phyloP scores from a whole-genome alignment of 2,797 vertebrate genomes.

The Dallia pectoralis region DNA sequence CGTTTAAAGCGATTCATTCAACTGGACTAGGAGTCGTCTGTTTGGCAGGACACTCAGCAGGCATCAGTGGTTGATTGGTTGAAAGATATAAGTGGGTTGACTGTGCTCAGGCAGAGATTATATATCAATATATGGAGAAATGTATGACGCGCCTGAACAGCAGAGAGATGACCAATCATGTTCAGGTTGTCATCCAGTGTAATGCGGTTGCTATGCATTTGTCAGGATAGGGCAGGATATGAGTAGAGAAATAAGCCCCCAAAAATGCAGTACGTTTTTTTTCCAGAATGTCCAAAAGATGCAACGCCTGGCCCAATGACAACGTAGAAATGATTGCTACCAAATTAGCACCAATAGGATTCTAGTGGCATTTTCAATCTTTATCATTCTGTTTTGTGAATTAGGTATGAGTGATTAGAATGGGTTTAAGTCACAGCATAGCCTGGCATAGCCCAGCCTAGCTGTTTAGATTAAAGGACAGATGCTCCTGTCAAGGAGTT shows the following conservation, averaged over 20 bases:
- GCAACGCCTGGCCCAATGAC: too few relatives aligned
- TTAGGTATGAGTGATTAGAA: background rate
- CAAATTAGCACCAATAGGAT: too few relatives aligned
- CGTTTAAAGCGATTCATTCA: background rate
- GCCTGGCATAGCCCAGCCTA: conserved; percentile 20
- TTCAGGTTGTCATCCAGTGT: too few relatives aligned
- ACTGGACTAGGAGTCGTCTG: background rate
- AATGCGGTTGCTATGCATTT: too few relatives aligned
- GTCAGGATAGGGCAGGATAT: too few relatives aligned
- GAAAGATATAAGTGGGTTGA: background rate
- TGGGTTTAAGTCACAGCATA: conserved; percentile 23
- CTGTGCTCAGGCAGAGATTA: background rate
- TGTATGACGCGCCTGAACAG: too few relatives aligned
- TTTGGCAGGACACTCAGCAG: background rate
- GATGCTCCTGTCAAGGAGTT: conserved; percentile 57
- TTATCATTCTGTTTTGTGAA: background rate
- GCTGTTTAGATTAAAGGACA: conserved; percentile 45
- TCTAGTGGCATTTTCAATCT: too few relatives aligned
- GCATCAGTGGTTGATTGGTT: background rate
- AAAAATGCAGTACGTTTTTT: too few relatives aligned
- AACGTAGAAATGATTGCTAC: too few relatives aligned
- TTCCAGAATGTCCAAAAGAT: too few relatives aligned
- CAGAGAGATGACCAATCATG: too few relatives aligned
- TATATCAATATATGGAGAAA: background rate
- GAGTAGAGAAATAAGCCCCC: too few relatives aligned